Base-by-base conservation (phyloP, 2,797 vertebrate genomes). In the Acrossocheilus fasciatus region DNA sequence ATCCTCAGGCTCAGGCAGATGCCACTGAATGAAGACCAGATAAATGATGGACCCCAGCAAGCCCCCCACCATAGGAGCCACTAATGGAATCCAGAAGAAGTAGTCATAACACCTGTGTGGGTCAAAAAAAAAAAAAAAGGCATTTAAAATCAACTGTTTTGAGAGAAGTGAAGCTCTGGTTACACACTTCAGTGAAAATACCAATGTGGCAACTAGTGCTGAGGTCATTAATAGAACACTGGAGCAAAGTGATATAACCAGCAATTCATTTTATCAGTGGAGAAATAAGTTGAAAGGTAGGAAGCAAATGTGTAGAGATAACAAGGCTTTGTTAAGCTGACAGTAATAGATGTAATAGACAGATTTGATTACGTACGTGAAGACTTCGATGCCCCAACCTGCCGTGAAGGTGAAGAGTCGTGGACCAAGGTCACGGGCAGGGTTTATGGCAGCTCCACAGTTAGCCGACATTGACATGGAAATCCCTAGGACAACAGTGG, bases 311-410 rank as follows among this genome's bases (percentile, higher is more conserved):
- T 20, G 47, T 4, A 66, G 41, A 9, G n/a, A 23, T 45, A 26
- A 43, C n/a, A 14, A 20, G 43, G 36, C 59, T 9, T 12, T 34
- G n/a, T 12, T 82, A 39, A 34, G 66, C 18, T 54, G 39, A 62
- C 0, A n/a, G 7, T 64, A 79, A 11, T 11, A 54, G 68, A 79
- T 41, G 26, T 59, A 26, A 2, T 20, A 73, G 36, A 6, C 34
- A 39, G 74, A 73, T 86, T 66, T 64, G 87, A 4, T 83, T 3
- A 92, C 97, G 70, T 76, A 97, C 97, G 96, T 97, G 89, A 99
- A 98, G 34, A 98, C 97, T 84, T 97, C 96, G 0, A 90, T 68
- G 0, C 97, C 97, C 97, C 97, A 98, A 57, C 97, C 97, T 0
- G 96, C 97, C 1, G 95, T 87, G 0, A 95, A 93, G 2, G 96